Base-by-base conservation (phyloP, 2,888 invertebrate genomes). In the Panorpa germanica region DNA sequence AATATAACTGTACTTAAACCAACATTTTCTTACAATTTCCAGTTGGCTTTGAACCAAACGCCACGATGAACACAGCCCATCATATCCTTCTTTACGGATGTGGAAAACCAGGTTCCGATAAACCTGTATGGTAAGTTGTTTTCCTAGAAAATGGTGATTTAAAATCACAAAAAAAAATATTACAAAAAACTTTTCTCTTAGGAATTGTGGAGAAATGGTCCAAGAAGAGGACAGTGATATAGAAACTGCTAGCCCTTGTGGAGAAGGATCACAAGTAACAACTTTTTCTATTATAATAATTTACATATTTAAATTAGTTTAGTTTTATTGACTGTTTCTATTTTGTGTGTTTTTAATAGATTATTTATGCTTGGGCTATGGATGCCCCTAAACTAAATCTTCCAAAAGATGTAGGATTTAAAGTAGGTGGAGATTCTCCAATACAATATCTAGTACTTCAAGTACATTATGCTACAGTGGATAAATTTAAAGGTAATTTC, bases 171-270 rank as follows among this genome's bases (percentile, higher is more conserved):
- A 17, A 25, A 31, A 20, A 22, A 31, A 3, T 9, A 21, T 31
- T 25, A 7, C 22, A 10, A 30, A 32, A 31, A 15, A 29, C 35
- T 37, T 14, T 21, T 34, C 39, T 41, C 53, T 11, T 40, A 76
- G 86, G 88, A 75, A 82, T 49, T 96, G 95, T 49, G 91, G 95
- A 0, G 91, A 91, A 60, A 93, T 93, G 91, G 56, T 65, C 3
- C 54, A 61, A 39, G 55, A 54, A 18, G 58, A 64, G 31, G 57
- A 59, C 22, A 39, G 50, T 0, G 48, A 54, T 4, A 59, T 62
- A 43, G 49, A 61, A 36, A 59, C 61, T 0, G 73, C 73, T 0
- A 73, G 71, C 41, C 82, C 88, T 0, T 95, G 93, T 47, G 61
- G 59, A 1, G 60, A 66, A 19, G 76, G 70, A 4, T 71, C 76